Percentiles rank a stretch among this genome's conserved stretches.
Conservation (phyloP, 2,888 invertebrate genomes). For the Coelopa pilipes region DNA sequence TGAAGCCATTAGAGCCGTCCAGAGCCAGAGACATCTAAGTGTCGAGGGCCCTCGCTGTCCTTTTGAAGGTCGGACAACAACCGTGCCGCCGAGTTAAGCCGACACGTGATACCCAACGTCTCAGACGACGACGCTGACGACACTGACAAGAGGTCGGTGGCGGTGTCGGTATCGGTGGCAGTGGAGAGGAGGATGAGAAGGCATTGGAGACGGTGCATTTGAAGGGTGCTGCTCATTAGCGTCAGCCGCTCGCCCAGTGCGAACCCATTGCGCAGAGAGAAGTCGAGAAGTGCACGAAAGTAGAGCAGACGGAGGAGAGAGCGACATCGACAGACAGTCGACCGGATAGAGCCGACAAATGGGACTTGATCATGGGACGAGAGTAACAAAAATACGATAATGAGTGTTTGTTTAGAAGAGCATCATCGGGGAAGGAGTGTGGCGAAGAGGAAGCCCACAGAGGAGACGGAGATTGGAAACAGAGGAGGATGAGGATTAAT, state of each 20-base stretch:
- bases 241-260: background rate
- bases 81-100: background rate
- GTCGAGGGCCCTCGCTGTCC: background rate
- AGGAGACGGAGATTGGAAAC: no score
- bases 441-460: no score
- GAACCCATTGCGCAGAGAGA: background rate
- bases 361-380: conserved; percentile 10
- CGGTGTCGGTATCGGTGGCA: background rate
- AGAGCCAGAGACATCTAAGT: background rate
- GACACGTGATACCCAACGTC: background rate
- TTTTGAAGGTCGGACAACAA: conserved; percentile 11
- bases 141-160: background rate
- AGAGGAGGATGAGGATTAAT: no score
- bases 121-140: background rate
- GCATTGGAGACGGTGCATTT: background rate
- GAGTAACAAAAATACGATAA: conserved; percentile 5
- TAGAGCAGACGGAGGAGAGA: background rate
- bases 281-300: background rate
- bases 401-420: background rate
- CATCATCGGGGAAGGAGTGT: no score
- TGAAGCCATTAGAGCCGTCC: conserved; percentile 3
- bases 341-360: conserved; percentile 15
- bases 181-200: background rate
- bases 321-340: background rate
- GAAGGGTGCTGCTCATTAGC: background rate